Evolutionary conservation across 2,888 invertebrate species (phyloP).

Genomic region (Pristionchus mayeri): DNA sequence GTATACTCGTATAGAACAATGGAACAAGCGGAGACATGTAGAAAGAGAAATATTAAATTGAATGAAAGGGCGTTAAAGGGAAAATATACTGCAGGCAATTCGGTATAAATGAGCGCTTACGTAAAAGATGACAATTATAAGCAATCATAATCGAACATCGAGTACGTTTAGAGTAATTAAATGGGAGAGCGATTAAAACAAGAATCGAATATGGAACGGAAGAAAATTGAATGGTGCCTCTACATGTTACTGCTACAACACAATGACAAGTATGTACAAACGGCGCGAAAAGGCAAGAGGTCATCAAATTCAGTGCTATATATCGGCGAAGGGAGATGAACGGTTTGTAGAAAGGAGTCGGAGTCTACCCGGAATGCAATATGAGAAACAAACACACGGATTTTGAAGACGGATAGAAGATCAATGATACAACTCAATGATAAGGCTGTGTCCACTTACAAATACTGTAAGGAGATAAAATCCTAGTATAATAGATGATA

Average conservation of each 20-base stretch:
- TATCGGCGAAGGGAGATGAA: background rate
- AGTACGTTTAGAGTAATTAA: background rate
- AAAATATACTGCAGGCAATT: background rate
- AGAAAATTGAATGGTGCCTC: background rate
- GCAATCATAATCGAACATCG: background rate
- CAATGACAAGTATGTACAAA: constrained; percentile 16
- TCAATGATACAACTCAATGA: background rate
- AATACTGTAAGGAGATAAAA: background rate
- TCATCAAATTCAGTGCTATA: background rate
- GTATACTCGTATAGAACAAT: constrained; percentile 19
- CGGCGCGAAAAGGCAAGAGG: background rate
- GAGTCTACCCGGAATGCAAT: background rate
- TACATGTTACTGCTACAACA: constrained; percentile 3
- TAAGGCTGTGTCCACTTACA: no score
- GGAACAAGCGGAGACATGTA: constrained; percentile 1
- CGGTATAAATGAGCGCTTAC: background rate
- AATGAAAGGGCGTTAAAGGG: background rate
- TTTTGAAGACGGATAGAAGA: background rate
- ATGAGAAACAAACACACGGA: background rate
- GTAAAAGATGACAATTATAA: background rate
- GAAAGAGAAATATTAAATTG: background rate
- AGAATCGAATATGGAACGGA: no score
- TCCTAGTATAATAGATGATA: background rate
- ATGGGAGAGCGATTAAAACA: background rate
- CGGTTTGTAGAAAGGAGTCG: background rate